Base-by-base conservation (phyloP, 2,888 invertebrate species). In the Melinaea menophilus region DNA sequence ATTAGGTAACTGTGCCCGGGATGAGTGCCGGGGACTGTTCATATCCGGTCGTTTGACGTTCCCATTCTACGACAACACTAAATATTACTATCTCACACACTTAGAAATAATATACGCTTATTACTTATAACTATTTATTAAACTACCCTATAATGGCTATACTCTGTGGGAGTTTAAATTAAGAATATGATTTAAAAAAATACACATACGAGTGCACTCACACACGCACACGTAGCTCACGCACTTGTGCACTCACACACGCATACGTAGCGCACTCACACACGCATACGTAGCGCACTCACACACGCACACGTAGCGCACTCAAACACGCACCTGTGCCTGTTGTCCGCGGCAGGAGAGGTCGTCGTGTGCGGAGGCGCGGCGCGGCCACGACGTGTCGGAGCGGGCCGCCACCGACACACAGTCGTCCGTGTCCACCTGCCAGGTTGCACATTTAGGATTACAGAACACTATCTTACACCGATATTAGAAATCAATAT, bases 381-480 rank as follows among this genome's bases (percentile, higher is more conserved):
- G 78, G 0, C 88, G 80, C 59, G 94, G 94, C 71, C 94, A 94
- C 70, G 95, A 95, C 1, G 91, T 92, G 80, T 97, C 96, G 0
- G 96, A 96, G 67, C 95, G 92, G 35, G 93, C 92, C 11, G 94
- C 94, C 31, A 94, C 93, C 64, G 94, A 94, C 68, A 91, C 91
- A 76, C 92, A 93, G 76, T 93, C 93, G 72, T 93, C 93, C 0
- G 93, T 93, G 73, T 93, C 93, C 74, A 93, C 90, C 90, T 41
- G 9, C 3, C 2, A 2, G 11, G 11, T 41, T 7, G 5, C 1
- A 37, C 37, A 22, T 9, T 41, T 9, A 41, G 9, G 41, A 41
- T 41, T 9, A 41, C 9, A 9, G 41, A 9, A 5, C 2, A 41
- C 41, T 9, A 41, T 9, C 7, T 9, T 9, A 9, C 7, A 37